Evolutionary conservation across 2,113 vertebrate genomes (phyloP).

Genomic region (Halcyon senegalensis): DNA sequence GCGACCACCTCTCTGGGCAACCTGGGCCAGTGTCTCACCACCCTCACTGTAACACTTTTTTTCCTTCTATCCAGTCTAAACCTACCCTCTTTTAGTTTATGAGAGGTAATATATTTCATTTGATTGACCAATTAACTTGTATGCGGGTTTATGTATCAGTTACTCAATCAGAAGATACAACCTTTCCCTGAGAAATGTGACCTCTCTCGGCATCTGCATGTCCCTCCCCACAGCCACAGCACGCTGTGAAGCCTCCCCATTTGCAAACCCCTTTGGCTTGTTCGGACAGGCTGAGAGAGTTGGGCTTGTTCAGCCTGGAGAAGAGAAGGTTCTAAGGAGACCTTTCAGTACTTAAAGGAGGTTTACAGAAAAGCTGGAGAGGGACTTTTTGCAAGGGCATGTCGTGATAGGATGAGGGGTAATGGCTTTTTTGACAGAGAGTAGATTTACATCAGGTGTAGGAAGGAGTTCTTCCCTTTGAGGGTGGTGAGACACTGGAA

Average conservation of each 20-base stretch:
- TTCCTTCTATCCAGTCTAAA: neutral
- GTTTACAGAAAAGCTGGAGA: neutral
- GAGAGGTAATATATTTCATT: fast-evolving
- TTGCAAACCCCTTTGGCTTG: neutral
- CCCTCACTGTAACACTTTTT: neutral
- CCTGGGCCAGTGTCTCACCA: neutral
- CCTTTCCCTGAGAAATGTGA: neutral
- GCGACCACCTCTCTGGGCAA: neutral
- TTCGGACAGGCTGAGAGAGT: neutral
- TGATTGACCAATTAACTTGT: neutral
- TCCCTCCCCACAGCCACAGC: too few relatives aligned
- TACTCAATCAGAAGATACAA: neutral
- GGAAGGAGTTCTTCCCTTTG: neutral
- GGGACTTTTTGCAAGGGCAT: neutral
- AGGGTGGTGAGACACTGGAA: neutral
- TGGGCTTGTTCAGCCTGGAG: neutral
- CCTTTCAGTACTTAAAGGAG: neutral
- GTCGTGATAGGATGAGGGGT: neutral
- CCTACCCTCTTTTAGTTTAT: neutral
- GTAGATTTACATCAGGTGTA: neutral
- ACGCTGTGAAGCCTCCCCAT: fast-evolving
- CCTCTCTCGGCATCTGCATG: too few relatives aligned
- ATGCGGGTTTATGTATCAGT: fast-evolving
- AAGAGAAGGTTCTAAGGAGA: neutral
- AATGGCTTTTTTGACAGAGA: neutral